These are phyloP conservation scores for Macroglossus sobrinus DNA, from an alignment of 2,113 vertebrate species.

Conservation along the genomic window DNA sequence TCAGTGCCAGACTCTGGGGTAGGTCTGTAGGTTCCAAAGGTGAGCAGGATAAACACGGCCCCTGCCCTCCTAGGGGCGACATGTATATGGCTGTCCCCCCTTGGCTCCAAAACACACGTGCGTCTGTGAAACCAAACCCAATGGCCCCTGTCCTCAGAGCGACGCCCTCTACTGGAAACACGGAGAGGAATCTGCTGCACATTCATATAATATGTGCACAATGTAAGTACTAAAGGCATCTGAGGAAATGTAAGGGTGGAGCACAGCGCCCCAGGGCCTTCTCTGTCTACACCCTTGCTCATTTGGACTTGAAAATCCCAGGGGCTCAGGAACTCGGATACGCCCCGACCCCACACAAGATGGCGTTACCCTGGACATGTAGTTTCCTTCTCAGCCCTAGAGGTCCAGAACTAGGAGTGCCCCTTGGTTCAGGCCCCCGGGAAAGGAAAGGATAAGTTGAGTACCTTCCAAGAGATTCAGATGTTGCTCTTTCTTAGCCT, in stretches of 20 bases:
- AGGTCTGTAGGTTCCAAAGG: neutral
- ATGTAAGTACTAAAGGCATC: neutral
- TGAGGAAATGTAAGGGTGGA: neutral
- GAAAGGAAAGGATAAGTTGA: neutral
- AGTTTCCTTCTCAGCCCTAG: neutral
- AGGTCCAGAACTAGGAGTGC: no score
- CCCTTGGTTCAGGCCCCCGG: neutral
- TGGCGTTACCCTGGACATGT: neutral
- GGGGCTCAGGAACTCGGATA: no score
- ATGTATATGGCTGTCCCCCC: no score
- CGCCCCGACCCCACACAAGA: neutral
- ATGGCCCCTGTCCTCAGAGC: neutral
- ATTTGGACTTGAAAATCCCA: neutral
- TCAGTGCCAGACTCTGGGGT: neutral
- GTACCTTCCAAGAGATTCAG: slow-evolving; percentile 47
- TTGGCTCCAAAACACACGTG: neutral
- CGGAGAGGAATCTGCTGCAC: neutral
- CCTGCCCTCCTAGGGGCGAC: no score
- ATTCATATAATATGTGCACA: neutral
- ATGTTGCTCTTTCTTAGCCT: neutral
- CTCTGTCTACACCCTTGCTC: neutral
- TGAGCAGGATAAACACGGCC: no score
- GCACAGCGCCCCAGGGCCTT: neutral
- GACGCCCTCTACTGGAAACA: neutral
- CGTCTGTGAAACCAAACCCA: neutral